Conservation (phyloP, 2,113 vertebrate genomes). For the Lampris megalopsis region DNA sequence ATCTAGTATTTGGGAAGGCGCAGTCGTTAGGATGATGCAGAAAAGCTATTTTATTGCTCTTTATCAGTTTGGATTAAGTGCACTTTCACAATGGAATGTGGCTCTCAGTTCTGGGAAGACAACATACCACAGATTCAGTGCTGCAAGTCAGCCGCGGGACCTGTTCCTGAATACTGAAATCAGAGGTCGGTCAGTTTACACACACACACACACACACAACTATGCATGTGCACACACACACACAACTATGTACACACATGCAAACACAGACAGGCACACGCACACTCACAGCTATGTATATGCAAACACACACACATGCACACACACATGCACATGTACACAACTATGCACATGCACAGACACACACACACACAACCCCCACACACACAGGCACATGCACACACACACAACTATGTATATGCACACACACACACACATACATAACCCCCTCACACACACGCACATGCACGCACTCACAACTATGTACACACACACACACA, state of each 20-base stretch:
- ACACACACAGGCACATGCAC: background rate
- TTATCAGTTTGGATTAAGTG: background rate
- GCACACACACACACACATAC: background rate
- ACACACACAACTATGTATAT: too few species aligned
- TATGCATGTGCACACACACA: background rate
- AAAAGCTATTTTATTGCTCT: background rate
- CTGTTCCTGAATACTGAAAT: slow-evolving; percentile 25
- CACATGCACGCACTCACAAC: background rate
- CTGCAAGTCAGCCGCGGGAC: background rate
- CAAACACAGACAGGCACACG: background rate
- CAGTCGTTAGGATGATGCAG: background rate
- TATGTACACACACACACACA: background rate
- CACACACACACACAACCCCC: background rate
- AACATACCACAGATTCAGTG: slow-evolving; percentile 43
- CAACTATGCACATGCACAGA: background rate
- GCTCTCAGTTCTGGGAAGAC: slow-evolving; percentile 45
- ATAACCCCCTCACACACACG: background rate
- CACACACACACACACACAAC: background rate
- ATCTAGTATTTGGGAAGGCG: background rate
- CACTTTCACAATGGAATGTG: slow-evolving; percentile 48
- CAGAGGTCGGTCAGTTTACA: slow-evolving; percentile 2
- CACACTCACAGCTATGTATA: background rate
- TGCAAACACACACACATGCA: background rate
- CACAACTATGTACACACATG: background rate
- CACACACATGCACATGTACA: background rate